Base-by-base conservation (phyloP, 2,888 invertebrate species). In the Schizotus pectinicornis region DNA sequence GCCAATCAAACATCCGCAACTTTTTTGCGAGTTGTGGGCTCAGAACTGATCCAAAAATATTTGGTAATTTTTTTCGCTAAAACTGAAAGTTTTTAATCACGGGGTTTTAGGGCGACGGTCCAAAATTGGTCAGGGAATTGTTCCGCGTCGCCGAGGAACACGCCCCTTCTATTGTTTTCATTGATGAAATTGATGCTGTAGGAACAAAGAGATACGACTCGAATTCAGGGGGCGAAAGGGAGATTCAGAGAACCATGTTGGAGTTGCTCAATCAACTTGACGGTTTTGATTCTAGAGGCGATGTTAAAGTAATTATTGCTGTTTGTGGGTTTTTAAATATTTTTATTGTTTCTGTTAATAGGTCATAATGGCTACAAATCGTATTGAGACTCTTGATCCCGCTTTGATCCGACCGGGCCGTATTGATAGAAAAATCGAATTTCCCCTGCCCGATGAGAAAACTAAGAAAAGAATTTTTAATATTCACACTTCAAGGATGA, bases 1-100 rank as follows among this genome's bases (percentile, higher is more conserved):
- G 99, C 99, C 39, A 99, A 99, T 82, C 98, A 99, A 79, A 99
- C 99, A 0, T 98, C 98, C 0, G 99, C 99, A 0, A 99, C 99
- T 9, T 99, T 99, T 81, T 84, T 99, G 45, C 85, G 99, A 68
- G 98, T 99, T 50, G 99, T 99, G 11, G 99, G 99, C n/a, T 98
- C 98, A 2, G 98, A 99, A 81, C 86, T 99, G 14, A 98, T 99
- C 75, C 98, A 99, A 76, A 99, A 99, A 79, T 99, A 99, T 81
- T 85, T 98, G 82, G 90, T 90, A 80, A 80, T 34, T 12, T 39
- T n/a, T 13, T 8, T 36, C 12, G 12, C 1, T 30, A 51, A 12
- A 11, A 3, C 7, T 38, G 14, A 38, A 30, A 8, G 5, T 50
- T 11, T 7, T 3, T 12, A 14, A n/a, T 31, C 13, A 11, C 12